Base-by-base conservation (phyloP, 2,888 invertebrate species). In the Galeopsomyia nigrocyanea region DNA sequence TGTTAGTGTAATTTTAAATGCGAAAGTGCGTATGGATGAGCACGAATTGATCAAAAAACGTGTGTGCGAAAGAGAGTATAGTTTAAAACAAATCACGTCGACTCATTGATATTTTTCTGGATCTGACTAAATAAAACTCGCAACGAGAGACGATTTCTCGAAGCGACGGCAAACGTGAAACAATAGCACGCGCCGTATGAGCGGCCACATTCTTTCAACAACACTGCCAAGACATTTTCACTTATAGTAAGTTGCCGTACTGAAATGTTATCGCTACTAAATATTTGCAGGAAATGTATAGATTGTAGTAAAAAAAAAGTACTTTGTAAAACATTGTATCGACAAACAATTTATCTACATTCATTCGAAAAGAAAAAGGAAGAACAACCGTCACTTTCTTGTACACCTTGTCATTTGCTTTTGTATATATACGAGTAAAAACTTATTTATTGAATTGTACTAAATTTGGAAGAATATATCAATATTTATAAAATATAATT, bases 401-500 rank as follows among this genome's bases (percentile, higher is more conserved):
- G 60, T 68, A 64, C 65, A 68, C 47, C 73, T 71, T 73, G 62
- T 71, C 62, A 31, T n/a, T 71, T 67, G 76, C 75, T 79, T 82
- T 83, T 83, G 83, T 83, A 84, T 76, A 82, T 82, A 82, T 74
- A 73, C 50, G 47, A 70, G 64, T 55, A 62, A 75, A 75, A 82
- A 82, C 80, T 82, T 86, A 86, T 85, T 86, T 86, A 86, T 86
- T 85, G 82, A 85, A 83, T 80, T 85, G 84, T 85, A 84, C 83
- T 80, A 80, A 82, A 81, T 80, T 83, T 80, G 80, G 78, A 82
- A 77, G 80, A 84, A 82, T 78, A 85, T 81, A 85, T 79, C 80
- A 76, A 81, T 85, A 86, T 86, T 86, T 86, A 85, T 84, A 85
- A 80, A 79, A 80, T 46, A 74, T 51, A 26, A 26, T 22, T 68